phyloP scores from a whole-genome alignment of 2,888 invertebrate species.

The Mimumesa dahlbomi region DNA sequence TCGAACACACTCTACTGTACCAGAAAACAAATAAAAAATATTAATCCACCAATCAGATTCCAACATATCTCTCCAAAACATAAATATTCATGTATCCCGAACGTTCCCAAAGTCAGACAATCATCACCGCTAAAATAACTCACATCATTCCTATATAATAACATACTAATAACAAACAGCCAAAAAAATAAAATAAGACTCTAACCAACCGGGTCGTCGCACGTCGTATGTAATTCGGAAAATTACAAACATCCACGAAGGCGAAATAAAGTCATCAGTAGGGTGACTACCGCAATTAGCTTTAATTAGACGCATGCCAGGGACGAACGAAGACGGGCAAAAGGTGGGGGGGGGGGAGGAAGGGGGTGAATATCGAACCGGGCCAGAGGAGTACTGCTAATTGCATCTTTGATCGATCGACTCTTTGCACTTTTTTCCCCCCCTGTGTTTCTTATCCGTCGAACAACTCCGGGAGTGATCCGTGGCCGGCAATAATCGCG shows the following conservation, averaged over 20 bases:
- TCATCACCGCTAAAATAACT: too few species aligned
- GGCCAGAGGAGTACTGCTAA: slow-evolving; percentile 30
- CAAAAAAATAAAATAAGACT: too few species aligned
- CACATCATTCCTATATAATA: too few species aligned
- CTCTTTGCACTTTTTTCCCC: slow-evolving; percentile 36
- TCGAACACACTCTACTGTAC: too few species aligned
- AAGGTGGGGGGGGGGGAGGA: not conserved
- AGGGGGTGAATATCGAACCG: slow-evolving; percentile 16
- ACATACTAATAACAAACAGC: too few species aligned
- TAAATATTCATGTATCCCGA: too few species aligned
- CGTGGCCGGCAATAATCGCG: slow-evolving; percentile 44
- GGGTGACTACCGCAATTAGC: slow-evolving; percentile 40
- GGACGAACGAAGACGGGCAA: too few species aligned
- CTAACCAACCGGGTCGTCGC: not conserved
- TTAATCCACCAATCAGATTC: too few species aligned
- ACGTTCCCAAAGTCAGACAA: too few species aligned
- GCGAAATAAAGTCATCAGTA: slow-evolving; percentile 41
- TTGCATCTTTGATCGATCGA: slow-evolving; percentile 56
- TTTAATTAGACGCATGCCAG: slow-evolving; percentile 44
- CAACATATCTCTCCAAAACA: too few species aligned
- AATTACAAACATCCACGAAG: slow-evolving; percentile 27
- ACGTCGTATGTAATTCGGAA: not conserved
- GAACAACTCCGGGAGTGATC: slow-evolving; percentile 17
- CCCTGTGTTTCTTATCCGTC: slow-evolving; percentile 24
- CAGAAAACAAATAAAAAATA: too few species aligned